These are phyloP conservation scores for Limnephilus marmoratus DNA, from an alignment of 2,888 invertebrate species.

Conservation along the genomic window DNA sequence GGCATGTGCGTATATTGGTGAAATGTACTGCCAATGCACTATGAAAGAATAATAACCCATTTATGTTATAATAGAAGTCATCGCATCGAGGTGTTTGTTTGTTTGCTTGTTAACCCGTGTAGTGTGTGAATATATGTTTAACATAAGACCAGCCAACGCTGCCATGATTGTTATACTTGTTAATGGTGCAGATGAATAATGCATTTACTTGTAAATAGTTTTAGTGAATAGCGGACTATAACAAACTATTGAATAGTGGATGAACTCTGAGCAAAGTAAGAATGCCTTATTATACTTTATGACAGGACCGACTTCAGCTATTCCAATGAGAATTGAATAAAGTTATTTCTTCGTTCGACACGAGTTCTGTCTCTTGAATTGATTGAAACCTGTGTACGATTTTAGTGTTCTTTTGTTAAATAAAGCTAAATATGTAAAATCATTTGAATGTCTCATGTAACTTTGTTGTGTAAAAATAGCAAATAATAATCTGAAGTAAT, in stretches of 20 bases:
- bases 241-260: background rate
- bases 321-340: background rate
- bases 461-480: conserved; percentile 46
- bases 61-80: background rate
- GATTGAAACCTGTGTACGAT: background rate
- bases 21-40: background rate
- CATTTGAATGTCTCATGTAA: conserved; percentile 19
- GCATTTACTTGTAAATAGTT: conserved; percentile 37
- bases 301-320: background rate
- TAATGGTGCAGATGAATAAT: background rate
- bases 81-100: background rate
- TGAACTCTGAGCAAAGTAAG: conserved; percentile 19
- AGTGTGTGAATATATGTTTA: conserved; percentile 6
- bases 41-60: background rate
- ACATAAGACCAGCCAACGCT: conserved; percentile 48
- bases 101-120: background rate
- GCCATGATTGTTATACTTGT: conserved; percentile 37
- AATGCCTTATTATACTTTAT: conserved; percentile 3
- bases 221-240: conserved; percentile 14
- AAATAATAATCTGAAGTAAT: conserved; percentile 33
- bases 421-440: conserved; percentile 33
- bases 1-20: background rate
- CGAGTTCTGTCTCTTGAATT: background rate
- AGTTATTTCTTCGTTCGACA: background rate
- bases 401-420: conserved; percentile 27